Evolutionary conservation across 2,113 vertebrate species (phyloP), one percentile per base, ranked within the genome.

Genomic region (Myotis davidii): DNA sequence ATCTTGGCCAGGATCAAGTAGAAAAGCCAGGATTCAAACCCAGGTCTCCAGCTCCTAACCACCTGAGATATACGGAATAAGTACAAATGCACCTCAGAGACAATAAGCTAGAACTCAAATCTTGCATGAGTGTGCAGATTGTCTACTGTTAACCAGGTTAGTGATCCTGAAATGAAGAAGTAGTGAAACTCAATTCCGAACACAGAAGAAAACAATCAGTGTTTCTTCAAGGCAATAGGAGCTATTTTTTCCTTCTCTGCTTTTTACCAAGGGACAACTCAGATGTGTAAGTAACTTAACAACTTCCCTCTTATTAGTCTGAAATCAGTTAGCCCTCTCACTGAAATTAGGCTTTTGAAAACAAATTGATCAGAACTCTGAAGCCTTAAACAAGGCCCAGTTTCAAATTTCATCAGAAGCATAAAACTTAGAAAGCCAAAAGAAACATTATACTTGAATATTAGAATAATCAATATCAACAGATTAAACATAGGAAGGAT

Each of bases 391-490:
- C 12, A 93, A 29, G 18, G 65, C 37, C 20, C 42, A 90, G 25
- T 95, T 95, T 94, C 67, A 76, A 61, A 21, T 70, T 72, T 69
- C 93, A 92, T 85, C 23, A 88, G 90, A 95, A 94, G 20, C 13
- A 89, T n/a, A 93, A 93, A 93, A 87, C 48, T 67, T 0, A 69
- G 34, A 88, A 90, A 74, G 56, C 20, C n/a, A 52, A 93, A 94
- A 87, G 39, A 93, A 95, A 93, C 9, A 2, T 39, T 72, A 42
- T 32, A 67, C 17, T 54, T 32, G n/a, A 96, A 76, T 59, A 88
- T 42, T 14, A 39, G 48, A 88, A 90, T 85, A 85, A 90, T 52
- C 67, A 61, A 37, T 90, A 85, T 11, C 72, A 78, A 78, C 45
- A 90, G 34, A 78, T 76, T 59, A 83, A 94, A 87, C 52, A 82